Base-by-base conservation (phyloP, 2,113 vertebrate species). In the Eulemur macaco region DNA sequence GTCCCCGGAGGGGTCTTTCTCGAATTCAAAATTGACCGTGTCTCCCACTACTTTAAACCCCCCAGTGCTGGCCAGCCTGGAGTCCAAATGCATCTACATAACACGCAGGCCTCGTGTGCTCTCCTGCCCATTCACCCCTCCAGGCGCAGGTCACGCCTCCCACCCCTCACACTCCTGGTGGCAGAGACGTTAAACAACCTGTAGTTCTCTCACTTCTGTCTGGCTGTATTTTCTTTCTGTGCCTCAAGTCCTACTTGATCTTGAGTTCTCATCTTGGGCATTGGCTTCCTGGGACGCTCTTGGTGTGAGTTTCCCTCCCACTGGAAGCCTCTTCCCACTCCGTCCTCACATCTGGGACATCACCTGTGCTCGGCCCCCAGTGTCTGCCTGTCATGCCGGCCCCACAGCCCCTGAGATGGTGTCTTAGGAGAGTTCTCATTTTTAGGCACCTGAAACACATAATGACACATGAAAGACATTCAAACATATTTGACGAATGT, bases 81-180 rank as follows among this genome's bases (percentile, higher is more conserved):
- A 7, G 0, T 45, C 7, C 73, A 37, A 20, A 39, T 3, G 0
- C 2, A 11, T 54, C 5, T 5, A 6, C 11, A 25, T 5, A 8
- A 42, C 29, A 17, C 2, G 0, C 13, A 37, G 5, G n/a, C 64
- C 5, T 21, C 23, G 3, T 15, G 45, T 17, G 0, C 6, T 58
- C 23, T 23, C 34, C 37, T 18, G 12, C 5, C 27, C 1, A 1
- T 27, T 71, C 27, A 21, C 4, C 31, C 9, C 37, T 66, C 11
- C 8, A 17, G 21, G 11, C 1, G 11, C 13, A 71, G 27, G 47
- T 64, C 45, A 45, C 52, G 25, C 6, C 14, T 8, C 18, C 69
- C 37, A 27, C 37, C 13, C 20, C 52, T 60, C 9, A 25, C 8
- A 56, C 5, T 54, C 56, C 66, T 74, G 0, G 25, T 47, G 21